Evolutionary conservation across 2,797 vertebrate genomes (phyloP).

Genomic region (Silurus lanzhouensis): DNA sequence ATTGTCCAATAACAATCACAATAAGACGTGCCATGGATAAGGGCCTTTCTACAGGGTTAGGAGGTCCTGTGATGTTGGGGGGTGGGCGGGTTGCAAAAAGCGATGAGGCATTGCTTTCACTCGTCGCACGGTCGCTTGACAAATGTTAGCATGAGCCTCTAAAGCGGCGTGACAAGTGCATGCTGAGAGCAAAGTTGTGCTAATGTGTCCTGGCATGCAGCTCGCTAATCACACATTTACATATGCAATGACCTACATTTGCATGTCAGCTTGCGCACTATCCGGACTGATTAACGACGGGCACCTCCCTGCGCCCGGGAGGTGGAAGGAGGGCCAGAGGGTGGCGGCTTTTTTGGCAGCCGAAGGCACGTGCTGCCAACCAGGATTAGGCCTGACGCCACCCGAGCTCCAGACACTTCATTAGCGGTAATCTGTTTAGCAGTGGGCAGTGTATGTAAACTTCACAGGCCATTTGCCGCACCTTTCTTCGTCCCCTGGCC

Average conservation of each 20-base stretch:
- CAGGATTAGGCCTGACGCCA: slow-evolving; percentile 93
- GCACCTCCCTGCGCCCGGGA: slow-evolving; percentile 87
- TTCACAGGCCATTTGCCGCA: slow-evolving; percentile 98
- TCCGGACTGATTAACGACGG: slow-evolving; percentile 92
- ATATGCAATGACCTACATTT: slow-evolving; percentile 99
- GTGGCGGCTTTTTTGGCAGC: slow-evolving; percentile 91
- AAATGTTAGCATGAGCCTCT: slow-evolving; percentile 90
- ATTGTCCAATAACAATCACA: background rate
- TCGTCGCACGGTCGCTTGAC: slow-evolving; percentile 85
- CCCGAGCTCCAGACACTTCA: slow-evolving; percentile 99
- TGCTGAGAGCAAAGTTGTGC: slow-evolving; percentile 96
- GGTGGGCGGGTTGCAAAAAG: background rate
- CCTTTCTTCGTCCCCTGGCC: slow-evolving; percentile 85
- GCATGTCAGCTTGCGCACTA: slow-evolving; percentile 99
- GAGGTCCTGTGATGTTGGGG: slow-evolving; percentile 14
- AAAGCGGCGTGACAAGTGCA: slow-evolving; percentile 94
- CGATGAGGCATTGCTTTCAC: slow-evolving; percentile 81
- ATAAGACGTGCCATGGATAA: background rate
- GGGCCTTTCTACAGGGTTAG: slow-evolving; percentile 10
- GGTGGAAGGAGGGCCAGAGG: slow-evolving; percentile 83
- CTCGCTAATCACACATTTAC: slow-evolving; percentile 99
- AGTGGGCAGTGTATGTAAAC: slow-evolving; percentile 99
- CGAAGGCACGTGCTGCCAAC: slow-evolving; percentile 97
- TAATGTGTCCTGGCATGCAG: slow-evolving; percentile 99
- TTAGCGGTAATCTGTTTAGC: slow-evolving; percentile 99